Conservation (phyloP, 1,140 invertebrate species). For the Drosophila watanabei region DNA sequence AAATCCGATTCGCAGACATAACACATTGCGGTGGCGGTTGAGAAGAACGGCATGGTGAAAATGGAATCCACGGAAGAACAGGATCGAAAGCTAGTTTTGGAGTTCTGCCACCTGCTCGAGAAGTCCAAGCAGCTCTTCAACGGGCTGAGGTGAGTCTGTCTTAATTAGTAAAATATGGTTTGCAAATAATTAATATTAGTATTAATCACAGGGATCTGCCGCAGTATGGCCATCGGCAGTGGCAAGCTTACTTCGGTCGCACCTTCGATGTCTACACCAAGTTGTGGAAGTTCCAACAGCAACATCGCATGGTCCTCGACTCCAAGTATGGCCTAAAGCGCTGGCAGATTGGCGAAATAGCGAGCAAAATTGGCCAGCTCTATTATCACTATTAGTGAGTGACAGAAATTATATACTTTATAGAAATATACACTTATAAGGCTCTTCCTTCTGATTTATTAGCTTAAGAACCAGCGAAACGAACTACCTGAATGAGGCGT, state of each 20-base stretch:
- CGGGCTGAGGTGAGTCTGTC: conserved; percentile 91
- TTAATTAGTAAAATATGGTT: not conserved
- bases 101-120: conserved; percentile 98
- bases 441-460: conserved; percentile 34
- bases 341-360: conserved; percentile 99
- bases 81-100: conserved; percentile 97
- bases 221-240: conserved; percentile 98
- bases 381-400: conserved; percentile 99
- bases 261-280: conserved; percentile 99
- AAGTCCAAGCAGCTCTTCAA: conserved; percentile 99
- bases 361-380: conserved; percentile 99
- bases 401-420: too few relatives aligned
- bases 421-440: too few relatives aligned
- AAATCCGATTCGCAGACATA: conserved; percentile 73
- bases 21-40: conserved; percentile 79
- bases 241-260: conserved; percentile 98
- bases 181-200: not conserved
- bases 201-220: conserved; percentile 92
- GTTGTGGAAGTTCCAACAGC: conserved; percentile 99
- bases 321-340: conserved; percentile 97
- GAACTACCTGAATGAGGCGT: conserved; percentile 97
- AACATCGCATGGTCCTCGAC: conserved; percentile 96
- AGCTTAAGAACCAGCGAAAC: conserved; percentile 97
- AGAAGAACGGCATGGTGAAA: conserved; percentile 85
- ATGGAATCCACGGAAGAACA: conserved; percentile 93